phyloP scores from a whole-genome alignment of 2,797 vertebrate species.

The Mallotus villosus region DNA sequence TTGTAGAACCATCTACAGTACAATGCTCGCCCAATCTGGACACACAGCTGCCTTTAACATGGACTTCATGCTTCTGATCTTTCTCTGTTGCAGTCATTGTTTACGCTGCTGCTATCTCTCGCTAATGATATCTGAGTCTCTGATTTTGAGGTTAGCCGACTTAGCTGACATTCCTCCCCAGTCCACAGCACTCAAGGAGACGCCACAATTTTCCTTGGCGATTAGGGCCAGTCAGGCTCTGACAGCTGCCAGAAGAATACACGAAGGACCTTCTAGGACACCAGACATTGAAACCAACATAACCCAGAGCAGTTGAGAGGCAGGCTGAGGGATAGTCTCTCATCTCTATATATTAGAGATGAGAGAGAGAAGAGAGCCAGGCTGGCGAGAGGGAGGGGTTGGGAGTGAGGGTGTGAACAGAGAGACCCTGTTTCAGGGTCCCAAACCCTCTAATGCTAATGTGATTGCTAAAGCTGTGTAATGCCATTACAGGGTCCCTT shows the following conservation, averaged over 20 bases:
- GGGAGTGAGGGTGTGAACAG: neutral
- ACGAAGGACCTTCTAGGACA: neutral
- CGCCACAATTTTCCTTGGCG: neutral
- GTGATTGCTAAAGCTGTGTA: neutral
- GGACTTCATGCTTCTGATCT: neutral
- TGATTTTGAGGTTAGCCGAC: neutral
- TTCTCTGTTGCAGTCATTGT: neutral
- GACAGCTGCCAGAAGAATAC: neutral
- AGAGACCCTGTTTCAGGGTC: constrained; percentile 1
- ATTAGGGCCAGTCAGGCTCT: neutral
- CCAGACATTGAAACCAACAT: neutral
- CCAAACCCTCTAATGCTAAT: neutral
- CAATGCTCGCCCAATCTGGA: neutral
- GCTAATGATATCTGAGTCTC: neutral
- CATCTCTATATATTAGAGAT: neutral
- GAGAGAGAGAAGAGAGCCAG: neutral
- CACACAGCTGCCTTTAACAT: neutral
- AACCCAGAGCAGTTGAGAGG: neutral
- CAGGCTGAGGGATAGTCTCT: neutral
- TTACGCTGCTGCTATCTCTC: neutral
- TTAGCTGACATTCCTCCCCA: neutral
- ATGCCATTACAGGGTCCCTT: neutral
- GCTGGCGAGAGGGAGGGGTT: too few species aligned
- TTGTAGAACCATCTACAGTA: too few species aligned
- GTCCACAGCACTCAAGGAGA: neutral